Evolutionary conservation across 2,888 invertebrate species (phyloP).

Genomic region (Cantharis rustica): DNA sequence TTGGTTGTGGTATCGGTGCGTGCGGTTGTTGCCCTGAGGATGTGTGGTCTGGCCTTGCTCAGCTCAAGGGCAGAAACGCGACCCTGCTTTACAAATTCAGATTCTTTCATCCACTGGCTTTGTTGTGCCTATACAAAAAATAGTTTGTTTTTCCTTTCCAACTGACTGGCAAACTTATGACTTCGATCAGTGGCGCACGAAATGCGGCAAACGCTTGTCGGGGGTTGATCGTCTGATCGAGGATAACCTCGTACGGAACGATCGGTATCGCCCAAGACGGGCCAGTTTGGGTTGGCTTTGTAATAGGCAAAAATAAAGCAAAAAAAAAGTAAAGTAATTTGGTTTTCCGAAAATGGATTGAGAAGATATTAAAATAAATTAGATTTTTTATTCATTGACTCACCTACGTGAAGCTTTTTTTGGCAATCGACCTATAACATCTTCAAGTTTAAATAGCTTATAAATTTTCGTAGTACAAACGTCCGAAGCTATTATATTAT

Average conservation of each 20-base stretch:
- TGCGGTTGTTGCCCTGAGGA: constrained; percentile 35
- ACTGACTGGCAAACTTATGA: not conserved
- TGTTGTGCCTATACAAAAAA: constrained; percentile 7
- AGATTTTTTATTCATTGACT: not conserved
- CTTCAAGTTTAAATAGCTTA: not conserved
- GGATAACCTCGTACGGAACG: not conserved
- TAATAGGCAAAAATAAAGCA: not conserved
- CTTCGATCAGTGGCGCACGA: not conserved
- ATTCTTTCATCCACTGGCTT: constrained; percentile 32
- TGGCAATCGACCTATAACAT: not conserved
- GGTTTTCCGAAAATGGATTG: not conserved
- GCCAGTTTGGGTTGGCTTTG: not conserved
- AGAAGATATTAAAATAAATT: not conserved
- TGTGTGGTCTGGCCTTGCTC: constrained; percentile 37
- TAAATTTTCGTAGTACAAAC: not conserved
- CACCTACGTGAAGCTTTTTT: not conserved
- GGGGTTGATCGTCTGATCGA: not conserved
- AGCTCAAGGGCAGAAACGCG: constrained; percentile 38
- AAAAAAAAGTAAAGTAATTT: not conserved
- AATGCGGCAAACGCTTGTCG: not conserved
- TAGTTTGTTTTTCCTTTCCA: not conserved
- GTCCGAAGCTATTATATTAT: not conserved
- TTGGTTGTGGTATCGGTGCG: constrained; percentile 20
- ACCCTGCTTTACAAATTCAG: constrained; percentile 35
- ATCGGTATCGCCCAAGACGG: not conserved